Evolutionary conservation across 2,113 vertebrate species (phyloP).

Genomic region (Elachura formosa): DNA sequence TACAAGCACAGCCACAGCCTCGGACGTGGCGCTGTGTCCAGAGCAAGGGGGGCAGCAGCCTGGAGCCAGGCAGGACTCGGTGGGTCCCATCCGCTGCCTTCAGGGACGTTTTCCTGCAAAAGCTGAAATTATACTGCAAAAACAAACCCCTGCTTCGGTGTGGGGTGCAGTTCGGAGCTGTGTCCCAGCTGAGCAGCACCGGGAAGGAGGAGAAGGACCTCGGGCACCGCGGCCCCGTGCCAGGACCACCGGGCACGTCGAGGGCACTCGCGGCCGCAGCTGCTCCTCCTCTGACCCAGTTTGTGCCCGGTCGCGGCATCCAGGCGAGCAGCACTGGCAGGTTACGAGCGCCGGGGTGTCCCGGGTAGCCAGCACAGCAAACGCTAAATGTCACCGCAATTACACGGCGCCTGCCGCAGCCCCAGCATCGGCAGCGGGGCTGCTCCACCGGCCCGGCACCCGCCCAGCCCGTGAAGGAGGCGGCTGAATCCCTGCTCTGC

Average conservation of each 20-base stretch:
- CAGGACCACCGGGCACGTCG: neutral
- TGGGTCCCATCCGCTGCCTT: fast-evolving
- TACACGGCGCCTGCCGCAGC: neutral
- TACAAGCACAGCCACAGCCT: fast-evolving
- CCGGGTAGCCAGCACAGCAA: neutral
- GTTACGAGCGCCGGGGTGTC: neutral
- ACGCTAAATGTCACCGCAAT: neutral
- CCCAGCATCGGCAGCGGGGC: neutral
- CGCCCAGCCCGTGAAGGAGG: fast-evolving
- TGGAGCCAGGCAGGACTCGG: fast-evolving
- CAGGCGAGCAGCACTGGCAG: neutral
- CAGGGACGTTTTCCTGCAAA: neutral
- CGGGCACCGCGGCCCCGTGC: neutral
- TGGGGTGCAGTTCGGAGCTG: neutral
- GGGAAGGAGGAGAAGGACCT: neutral
- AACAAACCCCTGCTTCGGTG: fast-evolving
- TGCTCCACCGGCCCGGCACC: neutral
- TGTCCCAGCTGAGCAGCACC: neutral
- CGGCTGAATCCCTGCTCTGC: neutral
- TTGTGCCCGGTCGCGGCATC: neutral
- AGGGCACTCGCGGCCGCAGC: fast-evolving
- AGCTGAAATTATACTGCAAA: neutral
- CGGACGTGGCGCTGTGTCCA: fast-evolving
- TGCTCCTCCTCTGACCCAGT: neutral
- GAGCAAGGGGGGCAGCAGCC: neutral